Evolutionary conservation across 2,113 vertebrate genomes (phyloP), one percentile per base, ranked within the genome.

Genomic region (Grammomys surdaster): DNA sequence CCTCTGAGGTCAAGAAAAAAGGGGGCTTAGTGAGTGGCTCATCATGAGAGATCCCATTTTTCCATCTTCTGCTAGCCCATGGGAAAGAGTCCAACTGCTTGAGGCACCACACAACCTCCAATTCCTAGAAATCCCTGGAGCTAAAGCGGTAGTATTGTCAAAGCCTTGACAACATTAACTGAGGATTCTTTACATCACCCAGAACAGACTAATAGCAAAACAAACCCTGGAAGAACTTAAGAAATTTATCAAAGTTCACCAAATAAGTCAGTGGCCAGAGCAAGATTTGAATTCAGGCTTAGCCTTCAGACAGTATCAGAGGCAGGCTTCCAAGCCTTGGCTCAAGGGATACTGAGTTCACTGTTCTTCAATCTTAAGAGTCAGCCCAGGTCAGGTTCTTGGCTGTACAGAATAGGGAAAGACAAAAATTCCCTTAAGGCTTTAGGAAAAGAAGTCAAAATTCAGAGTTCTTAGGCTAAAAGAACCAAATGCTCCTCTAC

Each of bases 331-430:
- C 22, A 77, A 60, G 58, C 65, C 75, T 90, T 88, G 88, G 88
- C 84, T 94, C 89, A 84, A 77, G 3, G 72, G 82, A 96, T 72
- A 96, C 86, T 75, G 70, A 51, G 60, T 70, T 89, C 87, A 96
- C 60, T 88, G 87, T 93, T 92, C 88, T 90, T 80, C 84, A 89
- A 26, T 46, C 80, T 86, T 72, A 97, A 94, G 75, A 96, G 97
- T 97, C 95, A 97, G 88, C 86, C 95, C 95, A 97, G 95, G 94
- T 97, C 96, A 97, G 88, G 56, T 84, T 97, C 95, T 95, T 97
- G 97, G 97, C 96, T 94, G 33, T 91, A 78, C 43, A 92, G 72
- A 97, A 94, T 28, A 92, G 65, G 67, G 72, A 97, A 96, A 92
- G 95, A 75, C 94, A 98, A 98, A 96, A 81, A 67, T 95, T 92